These are phyloP conservation scores for Aphelenchoides besseyi DNA, from an alignment of 1,140 invertebrate species.

Conservation along the genomic window DNA sequence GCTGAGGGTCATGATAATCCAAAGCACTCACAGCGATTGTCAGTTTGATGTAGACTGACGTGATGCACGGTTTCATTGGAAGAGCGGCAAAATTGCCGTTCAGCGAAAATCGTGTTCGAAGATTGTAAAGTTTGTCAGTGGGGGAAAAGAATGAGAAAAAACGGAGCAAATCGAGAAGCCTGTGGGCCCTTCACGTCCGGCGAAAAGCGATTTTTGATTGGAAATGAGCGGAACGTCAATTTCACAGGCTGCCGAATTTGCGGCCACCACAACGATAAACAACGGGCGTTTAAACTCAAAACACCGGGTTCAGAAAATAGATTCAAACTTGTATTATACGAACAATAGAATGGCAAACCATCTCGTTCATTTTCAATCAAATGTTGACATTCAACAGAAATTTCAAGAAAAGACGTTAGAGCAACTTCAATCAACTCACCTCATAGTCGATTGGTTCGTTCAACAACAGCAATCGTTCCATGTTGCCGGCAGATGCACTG, in stretches of 20 bases:
- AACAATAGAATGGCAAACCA: no score
- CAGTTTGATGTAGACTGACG: background rate
- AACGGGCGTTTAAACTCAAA: no score
- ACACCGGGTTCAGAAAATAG: no score
- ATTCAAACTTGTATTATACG: no score
- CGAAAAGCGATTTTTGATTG: conserved; percentile 3
- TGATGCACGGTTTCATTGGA: background rate
- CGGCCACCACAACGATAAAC: no score
- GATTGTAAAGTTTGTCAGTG: background rate
- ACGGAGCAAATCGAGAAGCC: background rate
- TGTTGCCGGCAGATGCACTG: conserved; percentile 8
- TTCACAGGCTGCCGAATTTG: background rate
- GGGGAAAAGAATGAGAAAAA: background rate
- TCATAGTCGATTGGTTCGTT: conserved; percentile 1
- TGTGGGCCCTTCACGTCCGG: background rate
- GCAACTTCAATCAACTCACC: conserved; percentile 1
- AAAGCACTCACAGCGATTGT: conserved; percentile 6
- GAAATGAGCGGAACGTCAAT: background rate
- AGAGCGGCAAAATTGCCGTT: background rate
- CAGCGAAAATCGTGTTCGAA: background rate
- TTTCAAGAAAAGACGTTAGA: background rate
- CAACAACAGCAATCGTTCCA: background rate
- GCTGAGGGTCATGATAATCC: background rate
- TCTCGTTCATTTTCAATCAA: no score
- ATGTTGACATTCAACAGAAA: background rate